These are phyloP conservation scores for Mesocricetus auratus DNA, from an alignment of 2,113 vertebrate species.

Conservation along the genomic window DNA sequence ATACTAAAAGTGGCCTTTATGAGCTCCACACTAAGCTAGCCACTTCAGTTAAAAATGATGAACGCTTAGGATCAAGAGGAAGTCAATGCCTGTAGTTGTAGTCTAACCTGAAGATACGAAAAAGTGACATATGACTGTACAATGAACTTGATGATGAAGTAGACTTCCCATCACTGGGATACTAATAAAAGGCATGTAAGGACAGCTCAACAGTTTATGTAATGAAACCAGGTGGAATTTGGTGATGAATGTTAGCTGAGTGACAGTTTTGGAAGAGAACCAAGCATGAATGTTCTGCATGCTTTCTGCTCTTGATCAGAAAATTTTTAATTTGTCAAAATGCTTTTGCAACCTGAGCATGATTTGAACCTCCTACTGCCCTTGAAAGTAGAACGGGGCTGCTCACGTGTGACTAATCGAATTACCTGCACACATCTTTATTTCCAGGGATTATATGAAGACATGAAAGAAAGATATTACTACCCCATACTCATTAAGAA, in stretches of 20 bases:
- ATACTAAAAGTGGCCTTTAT: neutral
- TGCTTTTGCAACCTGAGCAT: conserved; percentile 47
- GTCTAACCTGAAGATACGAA: neutral
- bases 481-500: neutral
- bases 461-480: conserved; percentile 35
- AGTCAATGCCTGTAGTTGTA: neutral
- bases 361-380: conserved; percentile 9
- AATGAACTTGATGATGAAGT: conserved; percentile 39
- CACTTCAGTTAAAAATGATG: neutral
- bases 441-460: neutral
- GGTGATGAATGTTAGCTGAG: conserved; percentile 34
- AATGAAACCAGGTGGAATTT: conserved; percentile 51
- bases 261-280: conserved; percentile 54
- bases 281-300: conserved; percentile 51
- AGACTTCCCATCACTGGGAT: conserved; percentile 29
- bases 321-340: conserved; percentile 60
- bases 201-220: neutral
- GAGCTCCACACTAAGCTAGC: conserved; percentile 49
- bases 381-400: conserved; percentile 11
- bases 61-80: neutral
- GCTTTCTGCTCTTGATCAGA: conserved; percentile 30
- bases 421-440: conserved; percentile 28
- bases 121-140: neutral
- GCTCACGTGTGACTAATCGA: neutral
- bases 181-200: conserved; percentile 1